Percentiles rank a stretch among this genome's conserved stretches.
These are phyloP conservation scores for Neotragus pygmaeus DNA, from an alignment of 2,113 vertebrate species.

Conservation along the genomic window DNA sequence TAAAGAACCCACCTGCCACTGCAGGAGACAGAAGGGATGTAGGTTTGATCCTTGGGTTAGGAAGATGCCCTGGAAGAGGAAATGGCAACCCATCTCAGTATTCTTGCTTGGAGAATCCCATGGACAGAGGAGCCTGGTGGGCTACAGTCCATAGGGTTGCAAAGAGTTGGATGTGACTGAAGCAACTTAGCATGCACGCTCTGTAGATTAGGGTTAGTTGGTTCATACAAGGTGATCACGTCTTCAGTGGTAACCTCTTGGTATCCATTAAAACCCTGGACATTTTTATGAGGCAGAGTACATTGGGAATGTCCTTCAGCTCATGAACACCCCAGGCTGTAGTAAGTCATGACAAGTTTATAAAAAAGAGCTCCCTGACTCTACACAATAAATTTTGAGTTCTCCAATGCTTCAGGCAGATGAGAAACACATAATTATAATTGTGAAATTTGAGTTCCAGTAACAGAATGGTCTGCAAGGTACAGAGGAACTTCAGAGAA, in stretches of 20 bases:
- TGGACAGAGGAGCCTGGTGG: not conserved
- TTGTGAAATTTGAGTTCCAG: not conserved
- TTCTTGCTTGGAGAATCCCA: not conserved
- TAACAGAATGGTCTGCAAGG: not conserved
- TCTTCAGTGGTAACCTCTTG: not conserved
- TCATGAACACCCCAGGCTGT: not conserved
- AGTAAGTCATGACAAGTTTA: not conserved
- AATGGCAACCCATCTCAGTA: not conserved
- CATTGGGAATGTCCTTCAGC: not conserved
- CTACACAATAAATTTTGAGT: not conserved
- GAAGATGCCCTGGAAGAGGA: not conserved
- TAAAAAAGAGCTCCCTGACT: not conserved
- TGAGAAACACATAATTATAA: not conserved
- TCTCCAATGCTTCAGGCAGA: not conserved
- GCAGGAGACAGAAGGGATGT: not conserved
- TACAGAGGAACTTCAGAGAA: not conserved
- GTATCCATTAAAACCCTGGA: not conserved
- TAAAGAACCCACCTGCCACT: not conserved
- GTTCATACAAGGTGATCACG: not conserved
- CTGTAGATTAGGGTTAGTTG: not conserved
- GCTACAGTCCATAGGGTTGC: not conserved
- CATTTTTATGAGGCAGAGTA: not conserved
- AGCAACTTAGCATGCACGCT: not conserved
- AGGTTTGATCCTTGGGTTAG: not conserved
- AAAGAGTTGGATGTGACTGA: not conserved